Evolutionary conservation across 2,888 invertebrate genomes (phyloP), one percentile per base, ranked within the genome.

Genomic region (Parnassius apollo): DNA sequence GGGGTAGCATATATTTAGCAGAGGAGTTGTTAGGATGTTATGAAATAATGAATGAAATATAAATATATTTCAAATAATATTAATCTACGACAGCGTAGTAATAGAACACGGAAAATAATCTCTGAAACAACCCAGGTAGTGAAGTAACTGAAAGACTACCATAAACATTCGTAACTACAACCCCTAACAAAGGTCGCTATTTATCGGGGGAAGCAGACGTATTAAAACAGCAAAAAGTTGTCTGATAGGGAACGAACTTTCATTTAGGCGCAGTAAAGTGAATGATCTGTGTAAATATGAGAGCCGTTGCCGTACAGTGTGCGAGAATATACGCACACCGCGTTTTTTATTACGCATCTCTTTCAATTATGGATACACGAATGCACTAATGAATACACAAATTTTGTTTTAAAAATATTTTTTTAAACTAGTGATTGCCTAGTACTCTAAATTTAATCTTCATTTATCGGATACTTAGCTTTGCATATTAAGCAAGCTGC

Each of bases 131-230:
- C 65, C 64, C 76, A 80, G 62, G 48, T 42, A 55, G 51, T 45
- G 57, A 9, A 57, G 56, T 60, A 57, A 64, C 57, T 22, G 57
- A 42, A 60, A 85, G 82, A 83, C 82, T 77, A 80, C 78, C 81
- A 86, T 84, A 86, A 86, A 86, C 81, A 85, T 82, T 72, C 75
- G 73, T 68, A 69, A 71, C 68, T 68, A 69, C 76, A 73, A 75
- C 75, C 82, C 81, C 78, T 74, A 76, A 82, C 81, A 83, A 81
- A 81, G 80, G 81, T 82, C 76, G 76, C 79, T 81, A 84, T 85
- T 85, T 84, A 86, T 81, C 76, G 80, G 71, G 75, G 81, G 75
- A 50, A 69, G 76, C 76, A 76, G 78, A 79, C 82, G 75, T 75
- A 78, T 83, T 83, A 81, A 83, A 81, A 77, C 75, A 76, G 75